Evolutionary conservation across 2,113 vertebrate species (phyloP).

Genomic region (Rostratula benghalensis): DNA sequence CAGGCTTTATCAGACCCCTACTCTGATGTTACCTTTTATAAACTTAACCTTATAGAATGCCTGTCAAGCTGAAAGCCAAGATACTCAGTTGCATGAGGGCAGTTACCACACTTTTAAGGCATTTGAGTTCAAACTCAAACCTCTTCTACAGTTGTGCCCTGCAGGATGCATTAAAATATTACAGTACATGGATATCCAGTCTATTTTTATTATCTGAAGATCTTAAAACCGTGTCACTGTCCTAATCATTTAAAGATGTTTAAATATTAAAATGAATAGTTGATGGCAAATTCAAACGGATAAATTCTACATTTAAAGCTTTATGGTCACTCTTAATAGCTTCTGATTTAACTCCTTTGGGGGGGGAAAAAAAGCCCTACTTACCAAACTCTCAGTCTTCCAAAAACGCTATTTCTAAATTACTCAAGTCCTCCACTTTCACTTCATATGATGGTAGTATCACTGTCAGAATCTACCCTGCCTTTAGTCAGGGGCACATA

Average conservation of each 20-base stretch:
- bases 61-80: neutral
- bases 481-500: neutral
- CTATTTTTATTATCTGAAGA: neutral
- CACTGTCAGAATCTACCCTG: neutral
- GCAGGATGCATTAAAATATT: neutral
- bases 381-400: neutral
- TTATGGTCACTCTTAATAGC: neutral
- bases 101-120: neutral
- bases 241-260: neutral
- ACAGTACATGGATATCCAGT: neutral
- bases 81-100: neutral
- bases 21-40: neutral
- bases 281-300: neutral
- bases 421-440: rapidly evolving
- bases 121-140: neutral
- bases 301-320: neutral
- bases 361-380: neutral
- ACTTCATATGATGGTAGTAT: rapidly evolving
- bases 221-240: neutral
- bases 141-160: neutral
- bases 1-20: neutral
- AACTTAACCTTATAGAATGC: neutral
- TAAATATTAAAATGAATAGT: neutral
- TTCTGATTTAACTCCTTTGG: neutral
- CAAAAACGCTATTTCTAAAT: neutral